These are phyloP conservation scores for Notarius lentiginosus DNA, from an alignment of 2,113 vertebrate genomes.

Conservation along the genomic window DNA sequence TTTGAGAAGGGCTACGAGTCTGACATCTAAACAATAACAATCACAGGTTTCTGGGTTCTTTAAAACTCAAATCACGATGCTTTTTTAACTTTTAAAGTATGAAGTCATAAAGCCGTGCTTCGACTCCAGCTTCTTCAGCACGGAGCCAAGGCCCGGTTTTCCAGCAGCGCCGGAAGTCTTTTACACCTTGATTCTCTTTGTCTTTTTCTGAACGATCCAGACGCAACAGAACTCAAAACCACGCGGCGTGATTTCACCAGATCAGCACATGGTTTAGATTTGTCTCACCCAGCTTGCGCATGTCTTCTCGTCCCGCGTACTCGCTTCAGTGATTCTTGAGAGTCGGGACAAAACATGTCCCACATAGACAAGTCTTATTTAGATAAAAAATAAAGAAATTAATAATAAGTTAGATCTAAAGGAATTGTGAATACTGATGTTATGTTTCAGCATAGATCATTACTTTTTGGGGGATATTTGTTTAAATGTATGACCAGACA, in stretches of 20 bases:
- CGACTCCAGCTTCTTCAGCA: not conserved
- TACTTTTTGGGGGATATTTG: too few relatives aligned
- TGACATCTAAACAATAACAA: not conserved
- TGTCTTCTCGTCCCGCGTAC: not conserved
- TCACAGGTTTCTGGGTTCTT: not conserved
- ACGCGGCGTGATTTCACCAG: not conserved
- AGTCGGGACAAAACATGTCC: too few relatives aligned
- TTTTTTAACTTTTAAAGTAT: not conserved
- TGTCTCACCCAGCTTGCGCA: accelerated
- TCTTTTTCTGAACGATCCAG: not conserved
- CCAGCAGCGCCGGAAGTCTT: not conserved
- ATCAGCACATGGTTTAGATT: not conserved
- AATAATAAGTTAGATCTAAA: too few relatives aligned
- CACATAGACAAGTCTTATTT: too few relatives aligned
- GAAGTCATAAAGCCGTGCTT: not conserved
- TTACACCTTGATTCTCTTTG: not conserved
- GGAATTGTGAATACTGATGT: too few relatives aligned
- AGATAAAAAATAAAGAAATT: too few relatives aligned
- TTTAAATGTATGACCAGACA: too few relatives aligned
- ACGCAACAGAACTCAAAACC: not conserved
- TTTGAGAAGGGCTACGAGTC: not conserved
- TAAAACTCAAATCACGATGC: not conserved
- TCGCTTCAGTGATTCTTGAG: too few relatives aligned
- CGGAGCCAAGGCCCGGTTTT: not conserved
- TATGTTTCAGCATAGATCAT: too few relatives aligned